These are phyloP conservation scores for Dicroscelio sp. DNA, from an alignment of 2,888 invertebrate species.

Conservation along the genomic window DNA sequence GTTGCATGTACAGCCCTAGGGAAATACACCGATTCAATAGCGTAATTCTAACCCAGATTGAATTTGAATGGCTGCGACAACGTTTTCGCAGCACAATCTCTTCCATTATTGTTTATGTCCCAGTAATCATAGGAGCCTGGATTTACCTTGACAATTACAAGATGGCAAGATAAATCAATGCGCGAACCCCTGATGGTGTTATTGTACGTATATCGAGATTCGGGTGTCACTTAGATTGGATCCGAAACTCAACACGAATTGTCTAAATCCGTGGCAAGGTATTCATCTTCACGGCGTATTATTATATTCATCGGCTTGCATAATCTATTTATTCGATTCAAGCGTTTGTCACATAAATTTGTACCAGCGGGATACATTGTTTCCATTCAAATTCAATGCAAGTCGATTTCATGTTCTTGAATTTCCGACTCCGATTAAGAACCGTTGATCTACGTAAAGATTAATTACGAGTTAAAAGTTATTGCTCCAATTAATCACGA, in stretches of 20 bases:
- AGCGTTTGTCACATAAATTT: conserved; percentile 50
- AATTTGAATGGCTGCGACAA: conserved; percentile 60
- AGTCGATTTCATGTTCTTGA: not conserved
- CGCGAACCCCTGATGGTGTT: conserved; percentile 12
- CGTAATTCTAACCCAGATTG: conserved; percentile 53
- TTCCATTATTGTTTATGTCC: conserved; percentile 61
- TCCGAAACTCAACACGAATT: conserved; percentile 55
- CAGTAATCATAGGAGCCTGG: conserved; percentile 24
- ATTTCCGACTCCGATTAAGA: not conserved
- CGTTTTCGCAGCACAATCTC: conserved; percentile 54
- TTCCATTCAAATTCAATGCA: conserved; percentile 42
- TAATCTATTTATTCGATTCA: conserved; percentile 46
- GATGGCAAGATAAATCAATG: conserved; percentile 52
- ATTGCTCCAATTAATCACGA: too few relatives aligned
- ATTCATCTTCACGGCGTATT: conserved; percentile 57
- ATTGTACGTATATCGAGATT: conserved; percentile 51
- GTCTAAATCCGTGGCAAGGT: conserved; percentile 40
- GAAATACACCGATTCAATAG: conserved; percentile 59
- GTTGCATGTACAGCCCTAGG: conserved; percentile 57
- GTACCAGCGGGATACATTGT: conserved; percentile 14
- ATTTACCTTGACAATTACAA: conserved; percentile 66
- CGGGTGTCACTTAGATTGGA: conserved; percentile 48
- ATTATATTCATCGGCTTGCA: conserved; percentile 60
- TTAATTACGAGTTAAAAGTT: too few relatives aligned
- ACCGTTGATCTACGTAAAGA: too few relatives aligned